phyloP scores from a whole-genome alignment of 2,888 invertebrate species.

The Cephus runcator region DNA sequence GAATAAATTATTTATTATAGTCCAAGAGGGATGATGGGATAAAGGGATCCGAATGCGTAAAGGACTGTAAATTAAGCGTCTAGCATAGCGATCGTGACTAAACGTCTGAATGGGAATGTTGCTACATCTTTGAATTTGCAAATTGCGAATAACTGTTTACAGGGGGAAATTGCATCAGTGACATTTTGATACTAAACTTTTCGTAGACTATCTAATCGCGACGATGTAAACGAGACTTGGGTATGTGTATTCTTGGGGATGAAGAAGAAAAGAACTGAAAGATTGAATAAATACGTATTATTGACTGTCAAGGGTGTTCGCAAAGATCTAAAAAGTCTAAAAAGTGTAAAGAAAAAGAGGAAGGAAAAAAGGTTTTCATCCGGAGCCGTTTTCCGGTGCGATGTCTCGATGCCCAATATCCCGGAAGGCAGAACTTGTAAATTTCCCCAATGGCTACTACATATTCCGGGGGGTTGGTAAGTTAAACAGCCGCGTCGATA shows the following conservation, averaged over 20 bases:
- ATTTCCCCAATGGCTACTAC: slow-evolving; percentile 25
- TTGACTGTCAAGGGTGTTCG: neutral
- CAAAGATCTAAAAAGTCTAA: neutral
- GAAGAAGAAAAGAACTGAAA: neutral
- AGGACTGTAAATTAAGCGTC: neutral
- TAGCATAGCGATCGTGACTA: neutral
- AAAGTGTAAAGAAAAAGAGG: neutral
- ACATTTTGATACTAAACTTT: neutral
- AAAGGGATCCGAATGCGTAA: slow-evolving; percentile 17
- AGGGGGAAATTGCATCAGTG: neutral
- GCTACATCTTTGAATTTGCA: neutral
- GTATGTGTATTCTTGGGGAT: neutral
- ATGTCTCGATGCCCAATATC: slow-evolving; percentile 5
- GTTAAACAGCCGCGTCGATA: slow-evolving; percentile 16
- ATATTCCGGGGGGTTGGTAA: slow-evolving; percentile 15
- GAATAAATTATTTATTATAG: slow-evolving; percentile 35
- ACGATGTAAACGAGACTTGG: neutral
- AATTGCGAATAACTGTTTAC: neutral
- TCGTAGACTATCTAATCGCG: neutral
- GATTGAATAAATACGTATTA: neutral
- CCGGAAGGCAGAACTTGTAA: slow-evolving; percentile 21
- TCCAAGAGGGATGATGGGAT: slow-evolving; percentile 27
- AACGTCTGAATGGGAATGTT: neutral
- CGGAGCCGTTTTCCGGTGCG: neutral
- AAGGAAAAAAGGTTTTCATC: neutral